A percentile compares a stretch with the other conserved stretches of the same genome.
Conservation (phyloP, 1,140 invertebrate genomes). For the Drosophila sechellia region DNA sequence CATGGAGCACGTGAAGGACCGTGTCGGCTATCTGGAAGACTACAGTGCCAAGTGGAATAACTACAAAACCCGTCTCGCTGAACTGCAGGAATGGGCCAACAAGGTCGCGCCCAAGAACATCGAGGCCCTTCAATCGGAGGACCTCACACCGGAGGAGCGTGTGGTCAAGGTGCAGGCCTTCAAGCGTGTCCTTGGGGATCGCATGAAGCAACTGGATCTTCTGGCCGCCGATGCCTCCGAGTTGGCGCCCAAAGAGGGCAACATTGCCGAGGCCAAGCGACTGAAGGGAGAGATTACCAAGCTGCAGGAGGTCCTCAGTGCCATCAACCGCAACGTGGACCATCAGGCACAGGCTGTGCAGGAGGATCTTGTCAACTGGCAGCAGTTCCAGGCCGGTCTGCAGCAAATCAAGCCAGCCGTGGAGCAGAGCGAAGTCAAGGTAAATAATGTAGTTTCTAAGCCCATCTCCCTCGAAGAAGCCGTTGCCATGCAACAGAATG, state of each 20-base stretch:
- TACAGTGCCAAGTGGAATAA: slow-evolving; percentile 92
- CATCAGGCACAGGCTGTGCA: slow-evolving; percentile 90
- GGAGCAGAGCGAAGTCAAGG: slow-evolving; percentile 92
- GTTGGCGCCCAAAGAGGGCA: slow-evolving; percentile 88
- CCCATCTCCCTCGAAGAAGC: slow-evolving; percentile 92
- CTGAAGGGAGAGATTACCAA: slow-evolving; percentile 89
- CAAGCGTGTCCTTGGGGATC: slow-evolving; percentile 89
- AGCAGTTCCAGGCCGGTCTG: slow-evolving; percentile 92
- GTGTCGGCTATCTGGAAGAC: slow-evolving; percentile 92
- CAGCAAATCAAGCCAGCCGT: slow-evolving; percentile 94
- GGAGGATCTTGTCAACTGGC: slow-evolving; percentile 92
- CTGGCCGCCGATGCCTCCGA: slow-evolving; percentile 91
- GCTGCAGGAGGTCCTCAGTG: slow-evolving; percentile 88
- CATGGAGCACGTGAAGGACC: slow-evolving; percentile 90
- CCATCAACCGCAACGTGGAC: slow-evolving; percentile 89
- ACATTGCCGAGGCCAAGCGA: slow-evolving; percentile 88
- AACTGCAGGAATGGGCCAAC: slow-evolving; percentile 90
- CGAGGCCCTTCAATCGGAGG: slow-evolving; percentile 89
- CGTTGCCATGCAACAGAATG: slow-evolving; percentile 89
- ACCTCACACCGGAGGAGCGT: slow-evolving; percentile 91
- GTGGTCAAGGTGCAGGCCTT: slow-evolving; percentile 89
- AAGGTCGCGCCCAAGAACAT: slow-evolving; percentile 91
- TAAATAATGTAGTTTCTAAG: slow-evolving; percentile 89
- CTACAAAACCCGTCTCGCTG: slow-evolving; percentile 89
- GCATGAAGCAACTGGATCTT: slow-evolving; percentile 89